These are phyloP conservation scores for Delia radicum DNA, from an alignment of 1,140 invertebrate genomes.

Conservation along the genomic window DNA sequence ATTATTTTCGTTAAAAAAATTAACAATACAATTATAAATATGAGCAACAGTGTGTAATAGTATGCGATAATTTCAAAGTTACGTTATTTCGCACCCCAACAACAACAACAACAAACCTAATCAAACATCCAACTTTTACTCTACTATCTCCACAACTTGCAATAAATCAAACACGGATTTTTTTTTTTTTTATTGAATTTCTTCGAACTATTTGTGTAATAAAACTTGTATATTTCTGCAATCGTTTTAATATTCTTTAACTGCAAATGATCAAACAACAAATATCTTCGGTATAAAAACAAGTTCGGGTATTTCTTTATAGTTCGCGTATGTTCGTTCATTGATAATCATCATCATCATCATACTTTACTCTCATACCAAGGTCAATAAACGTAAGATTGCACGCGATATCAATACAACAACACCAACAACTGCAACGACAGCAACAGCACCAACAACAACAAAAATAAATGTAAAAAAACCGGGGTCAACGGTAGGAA, in stretches of 20 bases:
- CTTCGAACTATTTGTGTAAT: neutral
- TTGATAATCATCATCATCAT: slow-evolving; percentile 5
- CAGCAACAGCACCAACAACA: neutral
- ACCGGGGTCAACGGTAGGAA: slow-evolving; percentile 25
- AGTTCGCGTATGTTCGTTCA: slow-evolving; percentile 12
- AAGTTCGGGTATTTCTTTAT: neutral
- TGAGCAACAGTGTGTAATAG: neutral
- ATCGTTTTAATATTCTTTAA: too few relatives aligned
- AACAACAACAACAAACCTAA: neutral
- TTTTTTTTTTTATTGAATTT: neutral
- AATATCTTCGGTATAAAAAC: neutral
- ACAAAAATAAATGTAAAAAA: slow-evolving; percentile 13
- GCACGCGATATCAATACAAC: slow-evolving; percentile 30
- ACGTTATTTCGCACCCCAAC: slow-evolving; percentile 7
- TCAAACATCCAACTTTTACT: neutral
- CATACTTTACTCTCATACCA: slow-evolving; percentile 25
- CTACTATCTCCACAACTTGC: neutral
- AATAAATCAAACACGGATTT: neutral
- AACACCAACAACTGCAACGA: slow-evolving; percentile 19
- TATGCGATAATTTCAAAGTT: neutral
- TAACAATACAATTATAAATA: neutral
- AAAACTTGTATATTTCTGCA: neutral
- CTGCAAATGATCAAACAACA: neutral
- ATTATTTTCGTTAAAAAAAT: neutral
- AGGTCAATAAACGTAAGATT: slow-evolving; percentile 30